These are phyloP conservation scores for Trissolcus basalis DNA, from an alignment of 1,140 invertebrate species.

Conservation along the genomic window DNA sequence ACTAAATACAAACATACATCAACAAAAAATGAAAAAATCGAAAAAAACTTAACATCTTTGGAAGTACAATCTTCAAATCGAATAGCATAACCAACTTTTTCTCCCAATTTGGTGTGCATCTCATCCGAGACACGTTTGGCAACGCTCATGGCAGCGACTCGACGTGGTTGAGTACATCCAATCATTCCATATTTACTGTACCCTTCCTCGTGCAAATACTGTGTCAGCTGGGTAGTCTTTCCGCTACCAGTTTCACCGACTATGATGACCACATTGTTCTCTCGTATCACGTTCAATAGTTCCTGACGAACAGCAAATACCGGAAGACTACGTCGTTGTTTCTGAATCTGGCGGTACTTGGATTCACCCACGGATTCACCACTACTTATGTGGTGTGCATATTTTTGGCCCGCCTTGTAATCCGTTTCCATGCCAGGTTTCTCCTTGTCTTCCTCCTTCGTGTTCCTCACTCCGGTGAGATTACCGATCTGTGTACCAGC, in stretches of 20 bases:
- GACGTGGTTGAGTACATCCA: conserved; percentile 92
- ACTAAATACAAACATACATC: too few relatives aligned
- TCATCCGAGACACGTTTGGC: conserved; percentile 99
- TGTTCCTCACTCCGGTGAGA: conserved; percentile 91
- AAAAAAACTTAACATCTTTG: conserved; percentile 77
- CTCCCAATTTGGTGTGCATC: conserved; percentile 92
- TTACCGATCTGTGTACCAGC: conserved; percentile 96
- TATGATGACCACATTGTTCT: conserved; percentile 97
- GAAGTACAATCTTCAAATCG: conserved; percentile 99
- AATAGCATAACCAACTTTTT: conserved; percentile 98
- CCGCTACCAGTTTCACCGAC: conserved; percentile 99
- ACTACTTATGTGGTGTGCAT: conserved; percentile 94
- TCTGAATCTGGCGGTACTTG: conserved; percentile 87
- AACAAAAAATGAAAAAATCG: conserved; percentile 31
- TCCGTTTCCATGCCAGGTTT: conserved; percentile 80
- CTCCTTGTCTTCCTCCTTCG: conserved; percentile 87
- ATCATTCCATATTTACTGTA: conserved; percentile 96
- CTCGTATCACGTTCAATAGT: conserved; percentile 93
- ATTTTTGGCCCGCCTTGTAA: conserved; percentile 94
- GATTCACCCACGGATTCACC: conserved; percentile 88
- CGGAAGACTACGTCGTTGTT: conserved; percentile 95
- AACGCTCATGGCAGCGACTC: conserved; percentile 99
- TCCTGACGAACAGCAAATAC: conserved; percentile 97
- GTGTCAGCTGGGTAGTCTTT: conserved; percentile 99
- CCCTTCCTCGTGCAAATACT: conserved; percentile 98